These are phyloP conservation scores for Gasterosteus nipponicus DNA, from an alignment of 2,113 vertebrate species.

Conservation along the genomic window DNA sequence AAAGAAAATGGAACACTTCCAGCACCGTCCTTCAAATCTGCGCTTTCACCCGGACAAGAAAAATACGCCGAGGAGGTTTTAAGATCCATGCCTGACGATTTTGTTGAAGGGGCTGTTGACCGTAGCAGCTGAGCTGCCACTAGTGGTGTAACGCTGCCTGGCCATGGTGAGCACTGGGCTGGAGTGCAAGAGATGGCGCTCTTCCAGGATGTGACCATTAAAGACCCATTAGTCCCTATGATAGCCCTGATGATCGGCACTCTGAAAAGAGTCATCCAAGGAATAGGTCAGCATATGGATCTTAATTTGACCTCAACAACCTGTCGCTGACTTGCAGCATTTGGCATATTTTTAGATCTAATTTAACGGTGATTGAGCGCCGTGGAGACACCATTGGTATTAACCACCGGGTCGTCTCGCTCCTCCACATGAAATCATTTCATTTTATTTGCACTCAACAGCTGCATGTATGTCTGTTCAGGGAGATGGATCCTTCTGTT, in stretches of 20 bases:
- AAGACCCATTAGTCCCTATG: slow-evolving; percentile 76
- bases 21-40: not conserved
- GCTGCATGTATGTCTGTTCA: not conserved
- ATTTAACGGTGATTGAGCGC: slow-evolving; percentile 66
- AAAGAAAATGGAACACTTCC: not conserved
- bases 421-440: slow-evolving; percentile 30
- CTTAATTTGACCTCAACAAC: slow-evolving; percentile 78
- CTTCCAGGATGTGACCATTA: slow-evolving; percentile 68
- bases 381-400: slow-evolving; percentile 49
- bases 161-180: slow-evolving; percentile 42
- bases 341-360: slow-evolving; percentile 71
- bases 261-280: slow-evolving; percentile 52
- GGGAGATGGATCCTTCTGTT: not conserved
- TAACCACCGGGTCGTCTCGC: slow-evolving; percentile 22
- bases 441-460: not conserved
- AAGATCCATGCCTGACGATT: slow-evolving; percentile 19
- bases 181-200: slow-evolving; percentile 48
- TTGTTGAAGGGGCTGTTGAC: slow-evolving; percentile 41
- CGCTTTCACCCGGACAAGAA: slow-evolving; percentile 22
- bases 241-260: slow-evolving; percentile 70
- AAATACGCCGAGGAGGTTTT: slow-evolving; percentile 21
- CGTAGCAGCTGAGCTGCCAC: slow-evolving; percentile 56
- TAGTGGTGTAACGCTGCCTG: slow-evolving; percentile 52
- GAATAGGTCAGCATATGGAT: slow-evolving; percentile 80
- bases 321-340: slow-evolving; percentile 69